phyloP scores from a whole-genome alignment of 2,888 invertebrate genomes.

The Tortrix viridana region DNA sequence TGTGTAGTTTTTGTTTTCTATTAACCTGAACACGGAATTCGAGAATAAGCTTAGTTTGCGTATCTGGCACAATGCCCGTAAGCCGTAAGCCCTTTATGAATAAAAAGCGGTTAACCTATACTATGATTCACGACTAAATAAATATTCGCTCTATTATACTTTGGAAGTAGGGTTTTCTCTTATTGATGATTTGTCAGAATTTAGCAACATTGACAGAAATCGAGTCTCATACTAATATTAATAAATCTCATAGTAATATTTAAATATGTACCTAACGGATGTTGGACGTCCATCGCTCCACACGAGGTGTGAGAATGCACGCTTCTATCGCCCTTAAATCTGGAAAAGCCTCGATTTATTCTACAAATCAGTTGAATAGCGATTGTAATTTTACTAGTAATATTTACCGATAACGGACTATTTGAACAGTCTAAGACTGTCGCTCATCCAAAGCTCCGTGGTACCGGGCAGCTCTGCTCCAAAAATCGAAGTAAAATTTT shows the following conservation, averaged over 20 bases:
- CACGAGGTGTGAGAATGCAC: no score
- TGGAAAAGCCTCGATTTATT: background rate
- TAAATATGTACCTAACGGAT: no score
- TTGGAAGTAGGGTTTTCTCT: no score
- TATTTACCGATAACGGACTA: background rate
- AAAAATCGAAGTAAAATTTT: no score
- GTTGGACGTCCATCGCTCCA: no score
- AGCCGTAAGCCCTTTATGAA: constrained; percentile 74
- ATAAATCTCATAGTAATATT: no score
- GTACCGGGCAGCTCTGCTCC: constrained; percentile 59
- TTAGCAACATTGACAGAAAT: no score
- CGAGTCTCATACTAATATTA: no score
- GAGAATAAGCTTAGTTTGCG: constrained; percentile 73
- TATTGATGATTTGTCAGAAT: no score
- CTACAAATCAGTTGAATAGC: background rate
- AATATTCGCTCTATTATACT: no score
- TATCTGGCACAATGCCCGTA: constrained; percentile 79
- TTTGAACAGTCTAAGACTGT: constrained; percentile 13
- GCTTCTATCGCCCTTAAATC: no score
- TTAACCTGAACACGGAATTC: constrained; percentile 70
- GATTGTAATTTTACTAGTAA: background rate
- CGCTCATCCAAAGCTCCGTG: constrained; percentile 47
- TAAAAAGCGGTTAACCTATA: constrained; percentile 73
- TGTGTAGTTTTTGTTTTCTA: constrained; percentile 66
- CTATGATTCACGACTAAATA: constrained; percentile 48